A percentile compares a stretch with the other conserved stretches of the same genome.
Conservation (phyloP, 1,140 invertebrate genomes). For the Neodiprion pinetum region DNA sequence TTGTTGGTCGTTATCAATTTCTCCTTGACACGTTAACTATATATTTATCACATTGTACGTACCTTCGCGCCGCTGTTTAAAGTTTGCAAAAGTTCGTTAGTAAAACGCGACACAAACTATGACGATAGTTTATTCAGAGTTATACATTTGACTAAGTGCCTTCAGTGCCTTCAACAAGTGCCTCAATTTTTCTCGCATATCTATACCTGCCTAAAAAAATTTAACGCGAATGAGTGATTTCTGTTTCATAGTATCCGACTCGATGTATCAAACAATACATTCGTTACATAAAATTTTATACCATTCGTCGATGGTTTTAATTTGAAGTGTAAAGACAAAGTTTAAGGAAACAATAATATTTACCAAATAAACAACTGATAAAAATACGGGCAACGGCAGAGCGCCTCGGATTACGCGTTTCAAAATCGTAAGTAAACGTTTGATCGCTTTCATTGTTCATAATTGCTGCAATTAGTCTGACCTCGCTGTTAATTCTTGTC, state of each 20-base stretch:
- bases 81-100: too few relatives aligned
- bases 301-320: too few relatives aligned
- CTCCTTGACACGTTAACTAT: too few relatives aligned
- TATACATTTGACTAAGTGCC: background rate
- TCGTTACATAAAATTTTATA: too few relatives aligned
- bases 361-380: background rate
- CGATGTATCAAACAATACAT: too few relatives aligned
- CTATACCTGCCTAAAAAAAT: too few relatives aligned
- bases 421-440: background rate
- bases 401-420: conserved; percentile 1
- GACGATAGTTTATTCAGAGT: background rate
- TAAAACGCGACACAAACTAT: too few relatives aligned
- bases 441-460: background rate
- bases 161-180: background rate
- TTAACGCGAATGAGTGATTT: background rate
- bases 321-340: background rate
- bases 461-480: background rate
- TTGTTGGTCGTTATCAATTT: too few relatives aligned
- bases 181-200: background rate
- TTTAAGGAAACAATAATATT: too few relatives aligned
- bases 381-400: background rate
- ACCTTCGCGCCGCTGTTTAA: too few relatives aligned
- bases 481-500: too few relatives aligned
- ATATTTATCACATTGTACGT: too few relatives aligned
- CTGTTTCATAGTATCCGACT: background rate